These are phyloP conservation scores for Crotalus horridus DNA, from an alignment of 2,113 vertebrate species.

Conservation along the genomic window DNA sequence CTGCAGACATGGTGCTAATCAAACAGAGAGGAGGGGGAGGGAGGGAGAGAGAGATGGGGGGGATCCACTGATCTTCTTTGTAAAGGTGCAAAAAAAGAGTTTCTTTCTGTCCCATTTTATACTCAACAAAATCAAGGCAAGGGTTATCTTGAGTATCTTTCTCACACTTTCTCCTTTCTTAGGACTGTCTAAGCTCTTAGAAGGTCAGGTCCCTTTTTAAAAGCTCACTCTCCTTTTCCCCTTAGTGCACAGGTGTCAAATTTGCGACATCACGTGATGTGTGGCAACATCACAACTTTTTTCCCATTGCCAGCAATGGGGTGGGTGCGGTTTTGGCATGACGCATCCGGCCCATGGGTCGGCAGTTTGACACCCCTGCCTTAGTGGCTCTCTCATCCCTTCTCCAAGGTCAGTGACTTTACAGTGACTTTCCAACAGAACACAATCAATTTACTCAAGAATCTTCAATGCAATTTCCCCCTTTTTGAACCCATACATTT, in stretches of 20 bases:
- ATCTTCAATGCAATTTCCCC: not conserved
- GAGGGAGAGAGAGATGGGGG: not conserved
- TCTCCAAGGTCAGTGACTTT: not conserved
- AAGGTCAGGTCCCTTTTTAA: not conserved
- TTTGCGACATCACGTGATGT: accelerated
- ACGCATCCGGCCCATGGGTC: too few species aligned
- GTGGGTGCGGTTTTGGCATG: too few species aligned
- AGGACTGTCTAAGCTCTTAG: not conserved
- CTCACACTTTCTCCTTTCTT: not conserved
- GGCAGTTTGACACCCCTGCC: too few species aligned
- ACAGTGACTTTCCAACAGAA: not conserved
- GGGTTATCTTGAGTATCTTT: not conserved
- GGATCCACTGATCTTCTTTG: not conserved
- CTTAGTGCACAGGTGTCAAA: not conserved
- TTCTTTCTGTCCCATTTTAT: not conserved
- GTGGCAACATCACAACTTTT: too few species aligned
- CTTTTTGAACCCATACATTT: not conserved
- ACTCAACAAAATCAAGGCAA: not conserved
- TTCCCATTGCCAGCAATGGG: too few species aligned
- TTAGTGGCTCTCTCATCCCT: not conserved
- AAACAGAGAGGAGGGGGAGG: too few species aligned
- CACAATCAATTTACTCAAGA: not conserved
- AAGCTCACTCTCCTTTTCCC: not conserved
- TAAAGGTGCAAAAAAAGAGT: not conserved
- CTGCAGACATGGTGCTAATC: not conserved